Evolutionary conservation across 2,113 vertebrate species (phyloP).

Genomic region (Ellobius talpinus): DNA sequence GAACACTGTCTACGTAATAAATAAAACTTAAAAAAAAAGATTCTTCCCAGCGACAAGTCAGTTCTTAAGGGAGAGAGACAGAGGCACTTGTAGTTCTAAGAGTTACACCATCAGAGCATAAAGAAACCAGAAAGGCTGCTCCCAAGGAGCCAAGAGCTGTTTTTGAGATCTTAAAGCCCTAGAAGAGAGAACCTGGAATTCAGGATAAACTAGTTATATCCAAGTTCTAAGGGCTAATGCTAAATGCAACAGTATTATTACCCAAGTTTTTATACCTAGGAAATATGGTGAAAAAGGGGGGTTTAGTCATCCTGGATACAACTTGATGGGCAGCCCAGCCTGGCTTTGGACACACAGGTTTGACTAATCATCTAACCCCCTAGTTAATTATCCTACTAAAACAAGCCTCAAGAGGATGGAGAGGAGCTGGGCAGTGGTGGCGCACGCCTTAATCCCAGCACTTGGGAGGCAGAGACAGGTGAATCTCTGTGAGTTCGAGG

Average conservation of each 20-base stretch:
- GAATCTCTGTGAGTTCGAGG: too few relatives aligned
- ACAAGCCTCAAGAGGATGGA: background rate
- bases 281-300: background rate
- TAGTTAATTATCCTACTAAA: background rate
- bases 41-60: background rate
- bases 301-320: background rate
- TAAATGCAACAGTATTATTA: background rate
- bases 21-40: background rate
- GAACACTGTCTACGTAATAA: background rate
- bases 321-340: background rate
- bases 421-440: background rate
- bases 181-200: background rate
- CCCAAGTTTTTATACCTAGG: background rate
- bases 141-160: background rate
- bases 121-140: background rate
- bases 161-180: background rate
- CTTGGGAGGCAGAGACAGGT: too few relatives aligned
- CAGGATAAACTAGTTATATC: background rate
- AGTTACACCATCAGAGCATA: background rate
- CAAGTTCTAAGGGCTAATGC: background rate
- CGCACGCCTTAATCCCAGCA: too few relatives aligned
- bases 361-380: background rate
- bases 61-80: background rate
- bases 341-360: background rate
- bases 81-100: background rate